Conservation (phyloP, 2,797 vertebrate species). For the Leptodactylus fallax region DNA sequence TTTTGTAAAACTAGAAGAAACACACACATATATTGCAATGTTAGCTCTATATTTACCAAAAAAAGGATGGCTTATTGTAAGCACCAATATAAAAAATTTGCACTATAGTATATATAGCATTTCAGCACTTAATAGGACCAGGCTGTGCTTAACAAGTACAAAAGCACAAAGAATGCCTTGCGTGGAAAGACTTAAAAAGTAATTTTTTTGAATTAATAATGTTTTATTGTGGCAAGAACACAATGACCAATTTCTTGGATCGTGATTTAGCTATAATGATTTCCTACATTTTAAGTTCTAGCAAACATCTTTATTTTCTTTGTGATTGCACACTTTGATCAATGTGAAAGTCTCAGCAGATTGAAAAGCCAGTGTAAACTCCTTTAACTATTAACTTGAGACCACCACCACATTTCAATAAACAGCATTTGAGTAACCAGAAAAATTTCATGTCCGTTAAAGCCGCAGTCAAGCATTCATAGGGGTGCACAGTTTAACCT, state of each 20-base stretch:
- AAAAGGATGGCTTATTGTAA: background rate
- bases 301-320: conserved; percentile 60
- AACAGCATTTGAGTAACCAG: conserved; percentile 74
- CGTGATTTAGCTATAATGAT: background rate
- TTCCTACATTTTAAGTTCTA: background rate
- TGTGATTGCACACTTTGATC: conserved; percentile 67
- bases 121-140: background rate
- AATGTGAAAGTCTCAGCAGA: conserved; percentile 66
- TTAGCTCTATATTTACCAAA: background rate
- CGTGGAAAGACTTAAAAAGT: background rate
- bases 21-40: background rate
- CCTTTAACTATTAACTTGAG: conserved; percentile 77
- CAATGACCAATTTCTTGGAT: conserved; percentile 16
- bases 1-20: background rate
- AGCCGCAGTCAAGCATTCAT: conserved; percentile 81
- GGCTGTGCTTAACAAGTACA: background rate
- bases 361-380: conserved; percentile 70
- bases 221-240: conserved; percentile 7
- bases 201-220: background rate
- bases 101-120: background rate
- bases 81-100: background rate
- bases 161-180: background rate
- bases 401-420: conserved; percentile 76
- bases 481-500: conserved; percentile 80
- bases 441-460: conserved; percentile 81